Percentiles rank a stretch among this genome's conserved stretches.
Conservation (phyloP, 2,113 vertebrate species). For the Periophthalmodon schlosseri region DNA sequence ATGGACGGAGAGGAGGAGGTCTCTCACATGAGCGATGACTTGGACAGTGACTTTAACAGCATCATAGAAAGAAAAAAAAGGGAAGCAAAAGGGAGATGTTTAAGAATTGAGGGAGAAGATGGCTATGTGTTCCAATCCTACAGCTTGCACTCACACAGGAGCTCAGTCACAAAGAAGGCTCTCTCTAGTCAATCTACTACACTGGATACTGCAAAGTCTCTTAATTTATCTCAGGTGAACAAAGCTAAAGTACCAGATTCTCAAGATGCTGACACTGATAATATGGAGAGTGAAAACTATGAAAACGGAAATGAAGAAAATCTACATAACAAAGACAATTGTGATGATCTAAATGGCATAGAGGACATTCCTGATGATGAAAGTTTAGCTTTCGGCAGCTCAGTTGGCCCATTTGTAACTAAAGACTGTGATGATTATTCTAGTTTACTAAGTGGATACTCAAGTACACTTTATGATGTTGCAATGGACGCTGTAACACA, state of each 20-base stretch:
- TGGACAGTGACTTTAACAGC: constrained; percentile 56
- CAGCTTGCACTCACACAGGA: constrained; percentile 68
- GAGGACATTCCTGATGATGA: constrained; percentile 82
- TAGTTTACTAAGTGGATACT: constrained; percentile 88
- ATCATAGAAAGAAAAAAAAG: constrained; percentile 65
- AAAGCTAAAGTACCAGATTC: constrained; percentile 60
- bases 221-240: constrained; percentile 75
- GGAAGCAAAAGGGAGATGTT: constrained; percentile 75
- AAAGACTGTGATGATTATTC: constrained; percentile 86
- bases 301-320: constrained; percentile 60
- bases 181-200: constrained; percentile 56
- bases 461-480: constrained; percentile 92
- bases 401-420: constrained; percentile 78
- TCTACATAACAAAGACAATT: constrained; percentile 77
- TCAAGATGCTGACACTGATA: constrained; percentile 56
- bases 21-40: constrained; percentile 63
- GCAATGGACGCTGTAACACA: constrained; percentile 98
- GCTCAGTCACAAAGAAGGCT: constrained; percentile 43
- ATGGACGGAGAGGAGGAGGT: constrained; percentile 78
- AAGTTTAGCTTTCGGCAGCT: constrained; percentile 74
- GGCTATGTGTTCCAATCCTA: constrained; percentile 81
- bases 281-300: constrained; percentile 37
- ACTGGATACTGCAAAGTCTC: constrained; percentile 76
- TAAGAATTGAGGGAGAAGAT: constrained; percentile 81
- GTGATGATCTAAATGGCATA: constrained; percentile 66